phyloP scores from a whole-genome alignment of 2,888 invertebrate species.

The Azorinus chamasolen region DNA sequence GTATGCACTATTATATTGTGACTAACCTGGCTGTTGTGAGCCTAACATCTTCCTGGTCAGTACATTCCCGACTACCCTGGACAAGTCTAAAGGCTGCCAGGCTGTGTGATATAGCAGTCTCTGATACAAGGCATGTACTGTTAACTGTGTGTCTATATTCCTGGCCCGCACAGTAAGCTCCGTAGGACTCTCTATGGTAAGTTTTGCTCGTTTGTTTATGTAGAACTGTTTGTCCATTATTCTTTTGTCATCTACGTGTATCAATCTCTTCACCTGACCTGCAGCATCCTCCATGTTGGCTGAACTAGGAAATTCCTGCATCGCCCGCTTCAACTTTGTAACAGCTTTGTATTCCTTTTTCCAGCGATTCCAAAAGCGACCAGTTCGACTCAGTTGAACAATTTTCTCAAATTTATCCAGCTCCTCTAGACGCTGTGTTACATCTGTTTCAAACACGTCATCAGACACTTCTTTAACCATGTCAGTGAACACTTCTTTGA shows the following conservation, averaged over 20 bases:
- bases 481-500: slow-evolving; percentile 56
- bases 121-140: slow-evolving; percentile 69
- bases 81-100: slow-evolving; percentile 78
- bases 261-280: slow-evolving; percentile 57
- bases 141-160: slow-evolving; percentile 59
- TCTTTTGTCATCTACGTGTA: slow-evolving; percentile 58
- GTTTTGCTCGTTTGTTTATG: slow-evolving; percentile 66
- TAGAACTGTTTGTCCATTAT: slow-evolving; percentile 60
- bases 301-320: slow-evolving; percentile 82
- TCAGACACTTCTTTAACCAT: slow-evolving; percentile 56
- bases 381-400: slow-evolving; percentile 68
- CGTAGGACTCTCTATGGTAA: slow-evolving; percentile 73
- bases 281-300: slow-evolving; percentile 65
- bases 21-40: not conserved
- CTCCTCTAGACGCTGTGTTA: slow-evolving; percentile 74
- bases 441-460: slow-evolving; percentile 80
- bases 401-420: slow-evolving; percentile 74
- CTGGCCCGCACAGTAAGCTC: slow-evolving; percentile 55
- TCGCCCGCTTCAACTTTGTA: slow-evolving; percentile 78
- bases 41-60: slow-evolving; percentile 18
- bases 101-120: slow-evolving; percentile 67
- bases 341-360: slow-evolving; percentile 69
- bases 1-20: no score
- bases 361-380: slow-evolving; percentile 73
- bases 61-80: slow-evolving; percentile 57